Evolutionary conservation across 2,113 vertebrate genomes (phyloP).

Genomic region (Neomonachus schauinslandi): DNA sequence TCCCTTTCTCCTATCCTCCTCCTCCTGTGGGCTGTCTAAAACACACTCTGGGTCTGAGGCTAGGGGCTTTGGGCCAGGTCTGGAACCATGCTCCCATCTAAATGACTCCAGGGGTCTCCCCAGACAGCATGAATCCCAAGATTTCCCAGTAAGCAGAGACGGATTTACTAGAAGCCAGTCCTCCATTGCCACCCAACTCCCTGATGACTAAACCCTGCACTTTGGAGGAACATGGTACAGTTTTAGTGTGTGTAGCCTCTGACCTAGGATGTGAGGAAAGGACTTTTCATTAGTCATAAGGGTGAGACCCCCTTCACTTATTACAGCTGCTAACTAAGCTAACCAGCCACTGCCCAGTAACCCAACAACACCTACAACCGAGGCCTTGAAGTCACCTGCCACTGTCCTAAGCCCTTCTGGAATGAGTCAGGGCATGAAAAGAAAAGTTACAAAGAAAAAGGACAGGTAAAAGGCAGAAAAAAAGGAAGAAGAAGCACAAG

Average conservation of each 20-base stretch:
- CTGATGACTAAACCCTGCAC: constrained; percentile 42
- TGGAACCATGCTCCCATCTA: neutral
- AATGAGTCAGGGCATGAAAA: neutral
- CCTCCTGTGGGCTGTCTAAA: neutral
- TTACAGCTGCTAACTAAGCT: neutral
- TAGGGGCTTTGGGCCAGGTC: neutral
- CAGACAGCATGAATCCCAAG: neutral
- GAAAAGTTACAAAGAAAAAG: neutral
- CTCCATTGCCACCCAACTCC: neutral
- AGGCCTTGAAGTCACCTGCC: neutral
- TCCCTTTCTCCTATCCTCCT: neutral
- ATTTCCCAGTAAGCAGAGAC: neutral
- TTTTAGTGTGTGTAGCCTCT: neutral
- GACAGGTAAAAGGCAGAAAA: no score
- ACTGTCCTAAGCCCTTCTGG: neutral
- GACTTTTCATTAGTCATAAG: neutral
- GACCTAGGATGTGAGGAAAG: neutral
- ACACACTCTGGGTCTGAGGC: neutral
- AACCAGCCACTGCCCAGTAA: neutral
- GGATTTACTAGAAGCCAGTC: neutral
- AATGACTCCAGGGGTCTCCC: neutral
- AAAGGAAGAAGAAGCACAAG: neutral
- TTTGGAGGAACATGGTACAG: neutral
- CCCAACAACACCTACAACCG: neutral
- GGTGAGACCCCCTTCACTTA: neutral